phyloP scores from a whole-genome alignment of 1,140 invertebrate species.

The Diachasmimorpha longicaudata region DNA sequence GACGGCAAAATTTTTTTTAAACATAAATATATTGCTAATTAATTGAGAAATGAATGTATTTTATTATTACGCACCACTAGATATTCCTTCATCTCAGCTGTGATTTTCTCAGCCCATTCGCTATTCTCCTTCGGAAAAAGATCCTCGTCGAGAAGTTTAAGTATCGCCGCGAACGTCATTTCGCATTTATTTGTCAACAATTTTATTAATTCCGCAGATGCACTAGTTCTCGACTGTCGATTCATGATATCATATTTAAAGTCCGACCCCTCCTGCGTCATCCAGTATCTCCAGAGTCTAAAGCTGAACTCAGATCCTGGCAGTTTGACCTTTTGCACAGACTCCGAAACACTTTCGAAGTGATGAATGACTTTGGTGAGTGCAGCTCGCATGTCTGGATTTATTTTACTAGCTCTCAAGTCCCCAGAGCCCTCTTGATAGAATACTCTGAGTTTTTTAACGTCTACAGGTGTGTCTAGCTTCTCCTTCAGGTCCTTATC shows the following conservation, averaged over 20 bases:
- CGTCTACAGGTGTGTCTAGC: conserved; percentile 65
- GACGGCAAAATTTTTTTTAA: not conserved
- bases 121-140: conserved; percentile 68
- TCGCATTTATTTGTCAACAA: conserved; percentile 60
- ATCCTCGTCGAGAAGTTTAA: conserved; percentile 70
- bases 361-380: conserved; percentile 67
- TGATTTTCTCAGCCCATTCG: conserved; percentile 69
- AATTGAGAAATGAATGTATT: no score
- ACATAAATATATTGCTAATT: no score
- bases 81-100: conserved; percentile 66
- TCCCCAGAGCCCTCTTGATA: conserved; percentile 78
- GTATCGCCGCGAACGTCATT: conserved; percentile 71
- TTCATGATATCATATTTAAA: conserved; percentile 71
- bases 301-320: conserved; percentile 69
- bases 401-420: conserved; percentile 72
- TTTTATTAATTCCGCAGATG: conserved; percentile 51
- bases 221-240: conserved; percentile 57
- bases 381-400: conserved; percentile 69
- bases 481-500: conserved; percentile 57
- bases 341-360: conserved; percentile 59
- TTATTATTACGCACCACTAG: conserved; percentile 67
- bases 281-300: conserved; percentile 76
- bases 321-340: conserved; percentile 62
- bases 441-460: conserved; percentile 76
- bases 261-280: conserved; percentile 71